A percentile compares a stretch with the other conserved stretches of the same genome.
These are phyloP conservation scores for Diaperis boleti DNA, from an alignment of 2,888 invertebrate species.

Conservation along the genomic window DNA sequence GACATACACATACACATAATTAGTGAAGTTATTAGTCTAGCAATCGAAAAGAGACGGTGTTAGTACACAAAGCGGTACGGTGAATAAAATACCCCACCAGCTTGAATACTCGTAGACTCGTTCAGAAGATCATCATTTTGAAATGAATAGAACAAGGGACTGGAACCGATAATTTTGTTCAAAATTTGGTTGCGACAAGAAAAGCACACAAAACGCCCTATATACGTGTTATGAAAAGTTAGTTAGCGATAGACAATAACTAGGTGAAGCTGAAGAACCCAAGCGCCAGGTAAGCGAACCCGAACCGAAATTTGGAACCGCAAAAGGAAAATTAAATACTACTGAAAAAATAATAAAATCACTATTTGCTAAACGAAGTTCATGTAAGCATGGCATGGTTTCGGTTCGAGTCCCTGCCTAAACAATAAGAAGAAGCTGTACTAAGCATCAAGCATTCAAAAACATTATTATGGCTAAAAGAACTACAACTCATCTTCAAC, in stretches of 20 bases:
- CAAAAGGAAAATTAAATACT: constrained; percentile 28
- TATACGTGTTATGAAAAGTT: constrained; percentile 35
- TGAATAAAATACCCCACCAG: constrained; percentile 25
- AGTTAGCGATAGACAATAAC: constrained; percentile 36
- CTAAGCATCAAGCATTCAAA: constrained; percentile 64
- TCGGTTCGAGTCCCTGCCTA: constrained; percentile 67
- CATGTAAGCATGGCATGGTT: constrained; percentile 46
- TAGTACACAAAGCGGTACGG: constrained; percentile 27
- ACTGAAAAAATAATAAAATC: constrained; percentile 8
- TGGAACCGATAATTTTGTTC: constrained; percentile 59
- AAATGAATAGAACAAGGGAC: constrained; percentile 58
- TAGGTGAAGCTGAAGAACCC: constrained; percentile 53
- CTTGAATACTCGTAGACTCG: constrained; percentile 30
- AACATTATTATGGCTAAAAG: constrained; percentile 52
- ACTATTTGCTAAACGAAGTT: constrained; percentile 2
- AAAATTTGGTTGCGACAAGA: constrained; percentile 33
- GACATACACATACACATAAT: background rate
- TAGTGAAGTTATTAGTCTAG: constrained; percentile 10
- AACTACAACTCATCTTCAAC: constrained; percentile 51
- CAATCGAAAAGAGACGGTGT: constrained; percentile 7
- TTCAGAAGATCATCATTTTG: constrained; percentile 55
- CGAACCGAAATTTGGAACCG: constrained; percentile 62
- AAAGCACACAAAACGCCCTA: constrained; percentile 42
- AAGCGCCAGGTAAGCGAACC: constrained; percentile 64
- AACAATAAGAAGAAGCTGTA: constrained; percentile 62